These are phyloP conservation scores for Vireo griseus DNA, from an alignment of 2,797 vertebrate genomes.

Conservation along the genomic window DNA sequence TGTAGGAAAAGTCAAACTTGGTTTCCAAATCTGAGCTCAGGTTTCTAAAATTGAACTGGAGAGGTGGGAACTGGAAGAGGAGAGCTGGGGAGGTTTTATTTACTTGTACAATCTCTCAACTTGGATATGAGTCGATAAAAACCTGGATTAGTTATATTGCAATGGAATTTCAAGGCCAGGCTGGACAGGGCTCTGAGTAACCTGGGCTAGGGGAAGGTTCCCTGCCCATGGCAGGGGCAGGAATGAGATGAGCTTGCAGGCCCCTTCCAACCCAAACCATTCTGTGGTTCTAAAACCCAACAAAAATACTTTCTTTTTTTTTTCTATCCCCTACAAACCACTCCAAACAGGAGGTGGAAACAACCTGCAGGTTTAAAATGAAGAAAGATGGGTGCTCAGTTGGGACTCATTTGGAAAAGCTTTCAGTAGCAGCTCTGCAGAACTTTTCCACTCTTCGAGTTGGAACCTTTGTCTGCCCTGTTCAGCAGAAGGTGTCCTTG, in stretches of 20 bases:
- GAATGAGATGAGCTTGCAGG: background rate
- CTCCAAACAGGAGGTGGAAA: background rate
- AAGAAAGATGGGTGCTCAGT: background rate
- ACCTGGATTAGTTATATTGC: background rate
- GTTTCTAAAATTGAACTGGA: background rate
- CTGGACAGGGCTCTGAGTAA: background rate
- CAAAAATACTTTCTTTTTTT: background rate
- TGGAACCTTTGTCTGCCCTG: background rate
- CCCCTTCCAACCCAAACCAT: background rate
- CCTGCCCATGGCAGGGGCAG: background rate
- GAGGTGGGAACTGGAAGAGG: background rate
- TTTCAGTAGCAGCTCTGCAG: background rate
- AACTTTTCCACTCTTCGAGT: background rate
- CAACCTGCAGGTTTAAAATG: background rate
- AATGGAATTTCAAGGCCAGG: background rate
- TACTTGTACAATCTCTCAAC: background rate
- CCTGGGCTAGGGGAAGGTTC: background rate
- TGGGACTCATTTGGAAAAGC: background rate
- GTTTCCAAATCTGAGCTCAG: background rate
- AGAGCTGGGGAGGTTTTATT: background rate
- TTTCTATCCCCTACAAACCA: accelerated
- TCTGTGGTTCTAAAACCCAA: background rate
- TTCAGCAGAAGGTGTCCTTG: background rate
- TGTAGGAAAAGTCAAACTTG: background rate
- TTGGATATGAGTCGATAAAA: background rate